A percentile compares a stretch with the other conserved stretches of the same genome.
phyloP scores from a whole-genome alignment of 2,888 invertebrate species.

The Lasius platythorax region DNA sequence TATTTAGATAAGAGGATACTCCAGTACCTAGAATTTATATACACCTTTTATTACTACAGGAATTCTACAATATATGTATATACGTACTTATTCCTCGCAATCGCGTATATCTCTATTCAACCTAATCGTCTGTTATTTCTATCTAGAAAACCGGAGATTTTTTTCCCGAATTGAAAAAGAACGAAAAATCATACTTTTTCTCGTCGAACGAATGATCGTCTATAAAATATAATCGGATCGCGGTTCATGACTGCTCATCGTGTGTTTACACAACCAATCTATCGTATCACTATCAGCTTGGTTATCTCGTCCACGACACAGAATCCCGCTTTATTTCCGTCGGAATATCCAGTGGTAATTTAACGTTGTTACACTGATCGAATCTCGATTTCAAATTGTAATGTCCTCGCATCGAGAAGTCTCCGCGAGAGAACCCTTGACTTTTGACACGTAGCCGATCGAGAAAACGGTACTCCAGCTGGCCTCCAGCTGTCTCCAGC shows the following conservation, averaged over 20 bases:
- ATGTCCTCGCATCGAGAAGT: neutral
- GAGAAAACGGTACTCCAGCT: neutral
- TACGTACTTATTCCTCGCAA: neutral
- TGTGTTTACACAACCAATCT: constrained; percentile 33
- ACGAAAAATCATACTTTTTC: neutral
- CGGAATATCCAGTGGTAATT: neutral
- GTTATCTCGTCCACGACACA: constrained; percentile 16
- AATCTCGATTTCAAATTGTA: neutral
- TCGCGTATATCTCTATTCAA: neutral
- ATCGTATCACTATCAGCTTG: constrained; percentile 5
- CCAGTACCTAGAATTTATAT: constrained; percentile 51
- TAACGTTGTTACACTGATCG: neutral
- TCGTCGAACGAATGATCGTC: neutral
- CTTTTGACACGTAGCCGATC: neutral
- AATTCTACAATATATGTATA: neutral
- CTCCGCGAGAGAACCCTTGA: neutral
- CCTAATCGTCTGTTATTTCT: neutral
- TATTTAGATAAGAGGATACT: constrained; percentile 55
- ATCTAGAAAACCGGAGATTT: neutral
- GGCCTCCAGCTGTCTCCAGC: constrained; percentile 22
- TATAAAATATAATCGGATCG: neutral
- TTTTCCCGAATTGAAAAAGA: neutral
- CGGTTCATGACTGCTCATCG: neutral
- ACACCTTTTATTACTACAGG: neutral
- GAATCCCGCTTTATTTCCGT: neutral